These are phyloP conservation scores for Caerostris darwini DNA, from an alignment of 1,140 invertebrate species.

Conservation along the genomic window DNA sequence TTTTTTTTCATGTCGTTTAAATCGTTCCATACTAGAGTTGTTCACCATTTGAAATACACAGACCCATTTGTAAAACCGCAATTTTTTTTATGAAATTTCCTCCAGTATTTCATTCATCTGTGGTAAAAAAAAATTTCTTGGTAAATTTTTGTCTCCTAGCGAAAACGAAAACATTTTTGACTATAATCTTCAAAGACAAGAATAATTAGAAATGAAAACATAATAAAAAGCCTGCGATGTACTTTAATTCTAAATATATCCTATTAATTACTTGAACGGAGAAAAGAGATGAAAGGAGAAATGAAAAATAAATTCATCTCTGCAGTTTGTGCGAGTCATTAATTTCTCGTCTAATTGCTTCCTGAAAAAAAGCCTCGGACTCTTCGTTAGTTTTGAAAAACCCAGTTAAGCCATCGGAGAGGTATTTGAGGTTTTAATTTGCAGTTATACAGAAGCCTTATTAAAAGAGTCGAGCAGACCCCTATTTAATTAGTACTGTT, in stretches of 20 bases:
- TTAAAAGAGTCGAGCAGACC: too few species aligned
- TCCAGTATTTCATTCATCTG: too few species aligned
- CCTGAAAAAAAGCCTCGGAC: background rate
- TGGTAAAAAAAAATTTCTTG: too few species aligned
- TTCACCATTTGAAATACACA: too few species aligned
- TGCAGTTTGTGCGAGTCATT: background rate
- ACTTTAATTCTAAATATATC: background rate
- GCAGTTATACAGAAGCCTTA: background rate
- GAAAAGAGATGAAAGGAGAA: background rate
- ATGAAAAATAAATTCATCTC: background rate
- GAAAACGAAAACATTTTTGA: background rate
- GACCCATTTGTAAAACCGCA: too few species aligned
- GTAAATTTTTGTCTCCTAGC: too few species aligned
- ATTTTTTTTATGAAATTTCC: too few species aligned
- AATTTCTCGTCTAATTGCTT: background rate
- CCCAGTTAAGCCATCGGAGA: background rate
- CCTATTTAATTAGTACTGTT: background rate
- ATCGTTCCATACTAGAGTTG: too few species aligned
- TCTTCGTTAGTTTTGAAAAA: background rate
- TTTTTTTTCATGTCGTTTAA: too few species aligned
- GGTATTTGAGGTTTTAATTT: background rate
- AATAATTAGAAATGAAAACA: too few species aligned
- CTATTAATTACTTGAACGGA: background rate
- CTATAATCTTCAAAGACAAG: background rate
- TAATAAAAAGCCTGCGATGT: too few species aligned